Conservation (phyloP, 2,888 invertebrate species). For the Aquatica leii region DNA sequence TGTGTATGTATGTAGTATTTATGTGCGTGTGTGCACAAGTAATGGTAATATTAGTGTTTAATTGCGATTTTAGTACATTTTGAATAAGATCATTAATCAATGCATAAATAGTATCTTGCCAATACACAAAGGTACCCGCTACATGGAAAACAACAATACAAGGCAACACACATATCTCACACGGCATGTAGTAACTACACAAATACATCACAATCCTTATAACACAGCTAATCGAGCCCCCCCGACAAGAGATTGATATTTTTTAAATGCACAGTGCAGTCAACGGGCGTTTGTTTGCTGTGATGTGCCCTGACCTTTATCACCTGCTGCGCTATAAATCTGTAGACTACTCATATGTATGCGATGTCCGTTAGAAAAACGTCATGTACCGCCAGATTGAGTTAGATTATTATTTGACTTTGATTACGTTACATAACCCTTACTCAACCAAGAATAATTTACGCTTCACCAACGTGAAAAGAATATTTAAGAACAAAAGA, state of each 20-base stretch:
- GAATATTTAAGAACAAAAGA: not conserved
- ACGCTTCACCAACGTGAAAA: conserved; percentile 10
- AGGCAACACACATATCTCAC: conserved; percentile 46
- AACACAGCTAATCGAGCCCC: conserved; percentile 49
- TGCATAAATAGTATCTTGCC: conserved; percentile 5
- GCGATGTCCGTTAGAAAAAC: conserved; percentile 27
- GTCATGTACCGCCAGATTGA: conserved; percentile 29
- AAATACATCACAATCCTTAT: conserved; percentile 48
- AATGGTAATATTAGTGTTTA: not conserved
- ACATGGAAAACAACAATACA: conserved; percentile 41
- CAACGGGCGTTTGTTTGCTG: conserved; percentile 44
- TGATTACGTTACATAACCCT: conserved; percentile 23
- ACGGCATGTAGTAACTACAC: conserved; percentile 48
- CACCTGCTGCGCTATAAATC: conserved; percentile 45
- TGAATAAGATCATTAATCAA: conserved; percentile 1
- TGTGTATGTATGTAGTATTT: not conserved
- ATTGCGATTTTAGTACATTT: conserved; percentile 14
- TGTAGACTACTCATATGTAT: conserved; percentile 35
- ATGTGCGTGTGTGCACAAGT: not conserved
- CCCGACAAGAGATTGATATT: conserved; percentile 46
- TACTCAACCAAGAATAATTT: conserved; percentile 14
- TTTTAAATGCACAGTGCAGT: conserved; percentile 42
- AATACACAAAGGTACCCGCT: conserved; percentile 43
- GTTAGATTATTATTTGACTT: conserved; percentile 31
- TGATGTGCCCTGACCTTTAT: conserved; percentile 44